These are phyloP conservation scores for Halocynthia roretzi DNA, from an alignment of 23 tunicate genomes.

Conservation along the genomic window DNA sequence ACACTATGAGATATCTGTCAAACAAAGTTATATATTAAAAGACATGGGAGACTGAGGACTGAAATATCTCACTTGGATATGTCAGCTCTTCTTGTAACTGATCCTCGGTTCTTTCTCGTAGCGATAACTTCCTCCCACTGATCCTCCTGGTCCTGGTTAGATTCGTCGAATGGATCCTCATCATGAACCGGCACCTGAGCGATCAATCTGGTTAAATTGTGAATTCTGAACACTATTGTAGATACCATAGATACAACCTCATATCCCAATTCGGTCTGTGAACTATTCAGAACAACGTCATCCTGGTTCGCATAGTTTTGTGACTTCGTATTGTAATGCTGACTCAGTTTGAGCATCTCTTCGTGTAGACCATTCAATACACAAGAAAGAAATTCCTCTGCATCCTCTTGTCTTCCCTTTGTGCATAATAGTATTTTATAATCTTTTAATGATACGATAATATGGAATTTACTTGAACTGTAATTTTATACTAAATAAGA, in stretches of 20 bases:
- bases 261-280: conserved; percentile 19
- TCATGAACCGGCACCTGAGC: conserved; percentile 30
- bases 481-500: too few species aligned
- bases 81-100: conserved; percentile 80
- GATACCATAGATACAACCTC: neutral
- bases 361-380: conserved; percentile 84
- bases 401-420: conserved; percentile 76
- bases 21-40: neutral
- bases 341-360: conserved; percentile 57
- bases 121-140: conserved; percentile 90
- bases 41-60: neutral
- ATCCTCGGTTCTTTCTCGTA: conserved; percentile 65
- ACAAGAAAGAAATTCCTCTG: conserved; percentile 84
- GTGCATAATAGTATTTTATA: neutral
- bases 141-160: conserved; percentile 7
- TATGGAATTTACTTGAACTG: too few species aligned
- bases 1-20: neutral
- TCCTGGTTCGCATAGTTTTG: neutral
- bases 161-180: conserved; percentile 25
- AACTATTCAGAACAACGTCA: neutral
- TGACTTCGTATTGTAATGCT: conserved; percentile 1
- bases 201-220: too few species aligned
- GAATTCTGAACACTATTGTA: too few species aligned
- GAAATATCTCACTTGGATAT: conserved; percentile 35
- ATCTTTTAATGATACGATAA: neutral